phyloP scores from a whole-genome alignment of 1,140 invertebrate species.

The Cotesia chilonis region DNA sequence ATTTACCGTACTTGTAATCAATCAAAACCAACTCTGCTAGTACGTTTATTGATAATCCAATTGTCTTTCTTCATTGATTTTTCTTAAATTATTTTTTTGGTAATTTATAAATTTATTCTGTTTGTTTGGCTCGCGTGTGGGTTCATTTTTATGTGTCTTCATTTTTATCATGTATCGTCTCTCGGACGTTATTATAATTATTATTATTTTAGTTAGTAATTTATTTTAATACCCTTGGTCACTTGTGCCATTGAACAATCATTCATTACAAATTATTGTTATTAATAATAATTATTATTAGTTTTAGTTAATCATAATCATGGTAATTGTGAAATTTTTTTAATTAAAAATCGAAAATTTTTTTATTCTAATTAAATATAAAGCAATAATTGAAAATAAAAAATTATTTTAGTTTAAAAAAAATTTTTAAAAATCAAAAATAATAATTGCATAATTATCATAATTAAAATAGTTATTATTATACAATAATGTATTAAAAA shows the following conservation, averaged over 20 bases:
- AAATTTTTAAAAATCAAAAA: neutral
- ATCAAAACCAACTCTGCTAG: slow-evolving; percentile 10
- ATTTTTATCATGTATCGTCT: slow-evolving; percentile 61
- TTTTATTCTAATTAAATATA: too few species aligned
- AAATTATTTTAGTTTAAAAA: too few species aligned
- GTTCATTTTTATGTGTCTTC: slow-evolving; percentile 48
- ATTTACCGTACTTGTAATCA: neutral
- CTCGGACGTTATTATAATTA: slow-evolving; percentile 46
- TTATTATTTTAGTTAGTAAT: slow-evolving; percentile 34
- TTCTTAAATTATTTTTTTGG: neutral
- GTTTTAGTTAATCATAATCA: neutral
- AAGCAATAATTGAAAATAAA: too few species aligned
- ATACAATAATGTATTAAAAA: too few species aligned
- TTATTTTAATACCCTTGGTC: slow-evolving; percentile 36
- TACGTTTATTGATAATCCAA: slow-evolving; percentile 16
- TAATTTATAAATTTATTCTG: slow-evolving; percentile 28
- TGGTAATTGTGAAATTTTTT: neutral
- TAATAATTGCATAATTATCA: slow-evolving; percentile 2
- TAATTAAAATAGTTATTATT: too few species aligned
- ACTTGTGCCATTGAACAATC: slow-evolving; percentile 20
- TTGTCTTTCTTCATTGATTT: slow-evolving; percentile 7
- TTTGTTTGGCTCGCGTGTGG: slow-evolving; percentile 53
- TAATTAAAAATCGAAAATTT: too few species aligned
- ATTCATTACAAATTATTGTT: too few species aligned
- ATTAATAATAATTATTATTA: slow-evolving; percentile 9